Evolutionary conservation across 1,140 invertebrate genomes (phyloP), one percentile per base, ranked within the genome.

Genomic region (Habropoda laboriosa): DNA sequence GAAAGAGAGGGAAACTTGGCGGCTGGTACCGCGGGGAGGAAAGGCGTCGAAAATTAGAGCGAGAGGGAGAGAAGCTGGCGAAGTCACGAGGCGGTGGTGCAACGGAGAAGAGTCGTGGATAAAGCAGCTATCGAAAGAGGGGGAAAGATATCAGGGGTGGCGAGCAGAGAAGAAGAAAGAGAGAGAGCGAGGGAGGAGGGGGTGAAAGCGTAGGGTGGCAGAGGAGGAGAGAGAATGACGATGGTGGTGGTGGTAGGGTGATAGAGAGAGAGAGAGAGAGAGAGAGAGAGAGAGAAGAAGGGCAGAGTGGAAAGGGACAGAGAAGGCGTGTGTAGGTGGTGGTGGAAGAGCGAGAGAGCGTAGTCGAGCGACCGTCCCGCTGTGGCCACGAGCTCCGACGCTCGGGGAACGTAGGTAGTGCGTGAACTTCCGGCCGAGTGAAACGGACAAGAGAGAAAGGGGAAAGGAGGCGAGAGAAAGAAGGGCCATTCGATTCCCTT

Each of bases 361-460:
- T 90, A 92, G 92, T 93, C 91, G 90, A 92, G 91, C 90, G 91
- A 92, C 84, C 89, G 91, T 92, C 90, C 91, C 91, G 91, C 90
- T 92, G 91, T 91, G 90, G 89, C 89, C 89, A 92, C 91, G 91
- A 92, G 91, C 91, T 92, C 76, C 88, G 89, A 90, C 87, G 92
- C 92, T 92, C 92, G 89, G 85, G 84, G 84, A 86, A 86, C 87
- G 91, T 91, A 91, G 91, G 91, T 92, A 92, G 90, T 90, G 90
- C 90, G 89, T 91, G 91, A 91, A 86, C 87, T 89, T 91, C 86
- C 88, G 88, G 87, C 87, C 86, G 85, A 86, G 85, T 86, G 84
- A 86, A 91, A 81, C 86, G 89, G 89, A 90, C 83, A 80, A 85
- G 67, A 75, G 57, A 81, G 83, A 79, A 40, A 66, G 58, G 60